Evolutionary conservation across 1,140 invertebrate genomes (phyloP).

Genomic region (Alviniconcha marisindica): DNA sequence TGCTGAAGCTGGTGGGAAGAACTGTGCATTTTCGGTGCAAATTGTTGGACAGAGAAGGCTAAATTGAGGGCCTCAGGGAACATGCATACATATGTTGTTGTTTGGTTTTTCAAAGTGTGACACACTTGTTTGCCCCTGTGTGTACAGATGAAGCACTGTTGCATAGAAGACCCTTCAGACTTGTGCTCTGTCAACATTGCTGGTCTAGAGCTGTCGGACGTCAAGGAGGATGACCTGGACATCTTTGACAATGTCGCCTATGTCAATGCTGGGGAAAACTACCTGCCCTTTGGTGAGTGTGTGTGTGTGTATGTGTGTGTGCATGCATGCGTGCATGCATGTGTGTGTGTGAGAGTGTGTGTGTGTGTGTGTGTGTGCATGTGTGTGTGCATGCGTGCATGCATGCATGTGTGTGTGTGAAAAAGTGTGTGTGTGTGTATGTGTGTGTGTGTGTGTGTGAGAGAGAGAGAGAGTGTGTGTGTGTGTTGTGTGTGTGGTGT

Average conservation of each 20-base stretch:
- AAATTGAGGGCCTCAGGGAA: too few relatives aligned
- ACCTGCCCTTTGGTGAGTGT: slow-evolving; percentile 70
- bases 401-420: too few relatives aligned
- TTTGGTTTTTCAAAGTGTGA: too few relatives aligned
- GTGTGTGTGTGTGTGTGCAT: not conserved
- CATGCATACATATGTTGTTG: too few relatives aligned
- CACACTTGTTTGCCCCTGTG: not conserved
- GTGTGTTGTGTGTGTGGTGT: too few relatives aligned
- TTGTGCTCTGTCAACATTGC: slow-evolving; percentile 73
- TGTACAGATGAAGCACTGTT: slow-evolving; percentile 74
- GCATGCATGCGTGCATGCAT: not conserved
- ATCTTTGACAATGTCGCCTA: slow-evolving; percentile 76
- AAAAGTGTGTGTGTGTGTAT: too few relatives aligned
- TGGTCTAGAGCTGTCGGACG: slow-evolving; percentile 67
- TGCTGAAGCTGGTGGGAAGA: too few relatives aligned
- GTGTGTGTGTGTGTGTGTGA: not conserved
- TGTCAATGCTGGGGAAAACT: slow-evolving; percentile 75
- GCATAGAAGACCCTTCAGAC: slow-evolving; percentile 74
- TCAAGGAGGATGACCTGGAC: slow-evolving; percentile 72
- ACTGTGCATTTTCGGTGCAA: too few relatives aligned
- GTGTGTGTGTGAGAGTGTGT: not conserved
- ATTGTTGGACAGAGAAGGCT: too few relatives aligned
- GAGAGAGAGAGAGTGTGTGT: too few relatives aligned
- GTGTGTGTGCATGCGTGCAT: too few relatives aligned
- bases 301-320: not conserved